Percentiles rank a stretch among this genome's conserved stretches.
phyloP scores from a whole-genome alignment of 1,140 invertebrate species.

The Cryptotermes secundus region DNA sequence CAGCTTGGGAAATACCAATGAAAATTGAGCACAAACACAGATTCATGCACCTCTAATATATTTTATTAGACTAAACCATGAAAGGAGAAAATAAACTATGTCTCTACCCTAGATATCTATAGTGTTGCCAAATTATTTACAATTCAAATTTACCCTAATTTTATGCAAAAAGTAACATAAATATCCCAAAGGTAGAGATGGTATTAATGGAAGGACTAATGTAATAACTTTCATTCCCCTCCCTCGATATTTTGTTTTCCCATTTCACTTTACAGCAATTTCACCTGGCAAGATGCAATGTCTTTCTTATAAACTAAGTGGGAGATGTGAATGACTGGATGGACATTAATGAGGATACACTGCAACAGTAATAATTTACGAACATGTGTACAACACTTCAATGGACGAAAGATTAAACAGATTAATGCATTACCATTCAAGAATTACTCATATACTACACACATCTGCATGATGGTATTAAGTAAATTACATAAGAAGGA shows the following conservation, averaged over 20 bases:
- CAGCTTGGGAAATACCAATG: too few species aligned
- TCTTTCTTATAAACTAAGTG: neutral
- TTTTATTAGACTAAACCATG: slow-evolving; percentile 18
- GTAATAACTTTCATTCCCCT: neutral
- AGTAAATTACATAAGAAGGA: slow-evolving; percentile 9
- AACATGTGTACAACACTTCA: neutral
- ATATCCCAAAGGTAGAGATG: slow-evolving; percentile 9
- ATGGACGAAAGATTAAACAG: slow-evolving; percentile 24
- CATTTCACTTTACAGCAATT: neutral
- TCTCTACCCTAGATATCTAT: neutral
- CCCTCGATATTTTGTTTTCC: neutral
- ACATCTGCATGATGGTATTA: neutral
- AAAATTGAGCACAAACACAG: neutral
- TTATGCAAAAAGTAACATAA: slow-evolving; percentile 9
- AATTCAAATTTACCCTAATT: slow-evolving; percentile 8
- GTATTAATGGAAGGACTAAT: slow-evolving; percentile 1
- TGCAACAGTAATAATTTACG: slow-evolving; percentile 21
- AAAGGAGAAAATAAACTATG: slow-evolving; percentile 3
- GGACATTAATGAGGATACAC: neutral
- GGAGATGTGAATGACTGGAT: neutral
- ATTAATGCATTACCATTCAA: neutral
- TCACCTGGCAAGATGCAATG: slow-evolving; percentile 25
- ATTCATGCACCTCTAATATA: neutral
- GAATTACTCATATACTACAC: neutral
- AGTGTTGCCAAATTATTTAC: neutral